These are phyloP conservation scores for Phaethon lepturus DNA, from an alignment of 2,113 vertebrate genomes.

Conservation along the genomic window DNA sequence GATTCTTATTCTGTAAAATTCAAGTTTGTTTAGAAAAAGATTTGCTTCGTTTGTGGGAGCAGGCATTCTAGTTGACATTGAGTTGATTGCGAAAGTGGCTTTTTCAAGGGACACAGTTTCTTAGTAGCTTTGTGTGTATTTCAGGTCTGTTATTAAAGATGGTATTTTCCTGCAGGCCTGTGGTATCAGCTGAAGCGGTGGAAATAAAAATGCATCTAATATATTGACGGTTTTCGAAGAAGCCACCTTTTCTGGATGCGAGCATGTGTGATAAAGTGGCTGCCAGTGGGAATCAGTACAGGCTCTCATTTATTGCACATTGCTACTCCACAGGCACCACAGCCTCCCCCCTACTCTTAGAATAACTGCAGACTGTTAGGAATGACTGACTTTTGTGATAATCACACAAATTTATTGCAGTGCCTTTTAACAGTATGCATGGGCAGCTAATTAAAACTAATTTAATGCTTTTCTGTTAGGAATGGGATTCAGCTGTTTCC, in stretches of 20 bases:
- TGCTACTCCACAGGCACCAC: neutral
- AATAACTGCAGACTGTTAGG: neutral
- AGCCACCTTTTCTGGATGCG: neutral
- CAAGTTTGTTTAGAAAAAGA: neutral
- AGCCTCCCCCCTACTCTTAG: neutral
- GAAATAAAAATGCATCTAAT: neutral
- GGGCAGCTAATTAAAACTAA: neutral
- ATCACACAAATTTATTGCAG: neutral
- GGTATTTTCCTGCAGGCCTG: neutral
- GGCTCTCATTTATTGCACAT: neutral
- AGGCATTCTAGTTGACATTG: neutral
- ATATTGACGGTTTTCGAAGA: neutral
- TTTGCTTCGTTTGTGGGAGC: neutral
- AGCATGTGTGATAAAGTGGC: neutral
- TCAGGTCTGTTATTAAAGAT: neutral
- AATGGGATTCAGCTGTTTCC: neutral
- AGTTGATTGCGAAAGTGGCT: neutral
- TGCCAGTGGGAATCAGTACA: neutral
- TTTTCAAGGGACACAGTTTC: neutral
- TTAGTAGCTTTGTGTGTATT: neutral
- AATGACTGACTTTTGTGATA: neutral
- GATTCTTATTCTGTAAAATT: neutral
- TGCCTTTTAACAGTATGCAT: neutral
- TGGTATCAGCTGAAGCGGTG: neutral
- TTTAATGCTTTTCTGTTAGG: neutral